Evolutionary conservation across 2,113 vertebrate species (phyloP), one percentile per base, ranked within the genome.

Genomic region (Erinaceus europaeus): DNA sequence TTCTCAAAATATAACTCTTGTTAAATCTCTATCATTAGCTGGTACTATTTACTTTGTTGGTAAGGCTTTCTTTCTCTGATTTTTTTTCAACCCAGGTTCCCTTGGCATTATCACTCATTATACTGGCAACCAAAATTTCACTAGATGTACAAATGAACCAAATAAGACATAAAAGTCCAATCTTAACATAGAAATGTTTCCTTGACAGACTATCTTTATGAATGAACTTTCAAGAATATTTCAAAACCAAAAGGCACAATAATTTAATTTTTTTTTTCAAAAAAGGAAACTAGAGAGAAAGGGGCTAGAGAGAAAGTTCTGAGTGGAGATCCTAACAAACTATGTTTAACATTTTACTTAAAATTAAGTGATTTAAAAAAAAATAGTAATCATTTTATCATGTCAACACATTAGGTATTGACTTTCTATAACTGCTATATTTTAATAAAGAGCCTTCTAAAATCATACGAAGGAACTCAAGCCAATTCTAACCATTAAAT

Each of bases 191-290:
- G 42, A 69, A 44, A 23, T 15, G 34, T n/a, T 59, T 81, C 59
- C 55, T 65, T 62, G 46, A 17, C 59, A 84, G 5, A 34, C 50
- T 6, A 74, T 65, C 27, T 57, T 79, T 36, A 36, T 25, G 12
- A 87, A 78, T 55, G 68, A 86, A 80, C 13, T 68, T 82, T 14
- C 42, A 57, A 21, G 85, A 52, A 38, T 52, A 53, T 73, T 90
- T 74, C 34, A 79, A 93, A 29, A 23, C 50, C 53, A 61, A 5
- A 44, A 38, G 12, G 5, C 34, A 67, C 7, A 29, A 88, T 1
- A 13, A 80, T 34, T 44, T 14, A 23, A 40, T 65, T 73, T 12
- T 69, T n/a, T 62, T 83, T 84, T 90, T 80, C 42, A 46, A 62
- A 86, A 84, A 67, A 38, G 77, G 64, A 81, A n/a, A n/a, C n/a